These are phyloP conservation scores for Asteroscopus sphinx DNA, from an alignment of 2,888 invertebrate genomes.

Conservation along the genomic window DNA sequence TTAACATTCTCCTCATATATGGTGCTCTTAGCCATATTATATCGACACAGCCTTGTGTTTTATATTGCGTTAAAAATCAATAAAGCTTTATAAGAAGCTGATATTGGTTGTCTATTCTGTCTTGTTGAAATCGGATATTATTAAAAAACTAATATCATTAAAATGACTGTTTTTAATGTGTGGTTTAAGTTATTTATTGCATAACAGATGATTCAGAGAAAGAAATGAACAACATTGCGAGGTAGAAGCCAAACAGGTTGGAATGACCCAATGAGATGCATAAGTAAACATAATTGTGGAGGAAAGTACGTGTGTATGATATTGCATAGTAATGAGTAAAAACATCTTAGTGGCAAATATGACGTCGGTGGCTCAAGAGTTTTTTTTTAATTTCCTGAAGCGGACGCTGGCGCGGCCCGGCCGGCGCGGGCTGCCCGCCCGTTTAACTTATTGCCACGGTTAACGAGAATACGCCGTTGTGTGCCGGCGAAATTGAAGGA, in stretches of 20 bases:
- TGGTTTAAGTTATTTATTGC: constrained; percentile 4
- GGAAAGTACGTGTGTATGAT: constrained; percentile 5
- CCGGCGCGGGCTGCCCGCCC: constrained; percentile 75
- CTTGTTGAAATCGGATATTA: constrained; percentile 28
- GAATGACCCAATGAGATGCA: constrained; percentile 6
- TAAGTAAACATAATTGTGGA: constrained; percentile 15
- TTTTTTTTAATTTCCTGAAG: constrained; percentile 86
- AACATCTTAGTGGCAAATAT: constrained; percentile 64
- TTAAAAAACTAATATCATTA: no score
- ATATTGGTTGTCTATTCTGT: constrained; percentile 34
- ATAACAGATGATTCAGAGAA: background rate
- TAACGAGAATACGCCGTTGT: constrained; percentile 90
- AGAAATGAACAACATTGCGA: constrained; percentile 5
- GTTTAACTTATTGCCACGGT: constrained; percentile 90
- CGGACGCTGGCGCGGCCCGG: constrained; percentile 60
- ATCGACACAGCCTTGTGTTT: constrained; percentile 22
- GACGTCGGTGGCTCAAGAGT: constrained; percentile 73
- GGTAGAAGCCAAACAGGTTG: background rate
- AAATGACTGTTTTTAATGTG: background rate
- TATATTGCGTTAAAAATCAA: constrained; percentile 44
- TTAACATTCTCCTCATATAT: constrained; percentile 34
- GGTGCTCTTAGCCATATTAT: constrained; percentile 9
- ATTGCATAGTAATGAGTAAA: constrained; percentile 44
- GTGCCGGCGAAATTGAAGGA: constrained; percentile 90
- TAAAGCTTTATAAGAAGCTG: constrained; percentile 35